Evolutionary conservation across 1,140 invertebrate species (phyloP).

Genomic region (Leguminivora glycinivorella): DNA sequence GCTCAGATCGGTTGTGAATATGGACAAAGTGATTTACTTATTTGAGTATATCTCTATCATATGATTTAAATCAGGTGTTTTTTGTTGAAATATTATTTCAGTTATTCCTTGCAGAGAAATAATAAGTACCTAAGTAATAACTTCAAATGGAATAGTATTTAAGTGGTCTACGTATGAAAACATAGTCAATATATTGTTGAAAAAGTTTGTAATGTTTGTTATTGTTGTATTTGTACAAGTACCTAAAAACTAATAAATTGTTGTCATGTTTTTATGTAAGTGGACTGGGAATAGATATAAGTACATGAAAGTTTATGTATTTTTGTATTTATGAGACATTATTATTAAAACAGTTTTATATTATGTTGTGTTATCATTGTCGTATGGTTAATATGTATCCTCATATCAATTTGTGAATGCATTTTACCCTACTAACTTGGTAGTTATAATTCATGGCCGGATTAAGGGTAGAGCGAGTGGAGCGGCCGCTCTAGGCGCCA

Average conservation of each 20-base stretch:
- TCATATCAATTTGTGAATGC: no score
- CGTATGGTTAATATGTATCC: background rate
- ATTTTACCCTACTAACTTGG: no score
- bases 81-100: background rate
- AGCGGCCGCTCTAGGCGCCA: no score
- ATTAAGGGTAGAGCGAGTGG: no score
- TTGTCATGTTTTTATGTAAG: constrained; percentile 51
- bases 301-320: constrained; percentile 33
- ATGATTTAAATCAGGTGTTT: background rate
- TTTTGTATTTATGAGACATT: constrained; percentile 26
- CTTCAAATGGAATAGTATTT: constrained; percentile 2
- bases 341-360: constrained; percentile 26
- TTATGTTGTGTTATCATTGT: background rate
- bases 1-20: background rate
- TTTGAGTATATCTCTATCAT: background rate
- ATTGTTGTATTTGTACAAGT: constrained; percentile 43
- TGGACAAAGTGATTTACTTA: background rate
- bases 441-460: no score
- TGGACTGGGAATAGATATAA: constrained; percentile 62
- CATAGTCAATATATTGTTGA: constrained; percentile 29
- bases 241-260: constrained; percentile 38
- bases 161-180: background rate
- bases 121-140: constrained; percentile 5
- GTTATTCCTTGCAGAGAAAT: background rate
- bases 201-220: constrained; percentile 36